Conservation (phyloP, 2,888 invertebrate genomes). For the Brachyptera putata region DNA sequence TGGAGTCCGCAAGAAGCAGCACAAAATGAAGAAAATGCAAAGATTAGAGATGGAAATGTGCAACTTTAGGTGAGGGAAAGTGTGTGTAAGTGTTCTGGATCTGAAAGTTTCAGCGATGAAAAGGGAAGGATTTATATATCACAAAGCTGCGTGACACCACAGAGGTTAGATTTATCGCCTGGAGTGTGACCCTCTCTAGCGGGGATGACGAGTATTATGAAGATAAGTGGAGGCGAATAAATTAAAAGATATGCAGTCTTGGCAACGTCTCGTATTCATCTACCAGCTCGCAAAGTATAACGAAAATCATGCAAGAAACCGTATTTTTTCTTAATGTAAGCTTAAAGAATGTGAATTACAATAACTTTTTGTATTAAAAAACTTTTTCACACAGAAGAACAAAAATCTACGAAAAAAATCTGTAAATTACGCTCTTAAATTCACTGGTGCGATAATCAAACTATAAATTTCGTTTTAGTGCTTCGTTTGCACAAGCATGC, state of each 20-base stretch:
- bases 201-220: slow-evolving; percentile 28
- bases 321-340: slow-evolving; percentile 17
- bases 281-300: background rate
- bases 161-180: slow-evolving; percentile 5
- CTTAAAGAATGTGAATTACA: slow-evolving; percentile 19
- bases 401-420: slow-evolving; percentile 19
- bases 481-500: background rate
- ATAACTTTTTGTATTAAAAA: slow-evolving; percentile 22
- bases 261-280: background rate
- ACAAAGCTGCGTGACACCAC: slow-evolving; percentile 3
- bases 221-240: slow-evolving; percentile 32
- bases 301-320: slow-evolving; percentile 12
- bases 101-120: background rate
- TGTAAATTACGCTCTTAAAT: slow-evolving; percentile 22
- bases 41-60: slow-evolving; percentile 2
- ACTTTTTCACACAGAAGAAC: background rate
- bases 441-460: slow-evolving; percentile 20
- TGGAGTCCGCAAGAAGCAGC: slow-evolving; percentile 14
- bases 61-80: slow-evolving; percentile 4
- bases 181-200: slow-evolving; percentile 17
- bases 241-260: slow-evolving; percentile 31
- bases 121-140: slow-evolving; percentile 17
- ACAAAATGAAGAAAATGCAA: slow-evolving; percentile 16
- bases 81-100: no score
- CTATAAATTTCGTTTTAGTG: slow-evolving; percentile 13